phyloP scores from a whole-genome alignment of 2,113 vertebrate genomes.

The Edolisoma coerulescens region DNA sequence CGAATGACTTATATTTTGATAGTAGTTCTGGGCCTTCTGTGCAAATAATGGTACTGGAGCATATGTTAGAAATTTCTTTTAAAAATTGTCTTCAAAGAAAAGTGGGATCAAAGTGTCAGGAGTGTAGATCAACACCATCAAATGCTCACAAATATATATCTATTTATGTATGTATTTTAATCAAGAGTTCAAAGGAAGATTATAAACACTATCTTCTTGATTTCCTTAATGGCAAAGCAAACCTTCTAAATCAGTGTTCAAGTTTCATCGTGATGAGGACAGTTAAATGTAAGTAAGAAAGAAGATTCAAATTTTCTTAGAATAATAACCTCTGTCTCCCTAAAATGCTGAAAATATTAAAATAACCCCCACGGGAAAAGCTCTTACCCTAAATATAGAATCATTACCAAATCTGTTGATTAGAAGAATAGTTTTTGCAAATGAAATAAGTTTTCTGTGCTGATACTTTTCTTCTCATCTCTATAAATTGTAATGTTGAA shows the following conservation, averaged over 20 bases:
- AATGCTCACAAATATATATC: constrained; percentile 19
- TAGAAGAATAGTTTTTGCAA: background rate
- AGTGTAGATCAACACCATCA: constrained; percentile 49
- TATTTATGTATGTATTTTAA: constrained; percentile 33
- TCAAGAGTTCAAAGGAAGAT: constrained; percentile 60
- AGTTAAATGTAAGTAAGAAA: background rate
- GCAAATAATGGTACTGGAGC: constrained; percentile 48
- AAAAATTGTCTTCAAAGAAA: constrained; percentile 66
- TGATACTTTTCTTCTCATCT: background rate
- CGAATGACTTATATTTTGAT: background rate
- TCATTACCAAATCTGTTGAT: background rate
- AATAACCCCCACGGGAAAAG: background rate
- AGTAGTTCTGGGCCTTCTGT: background rate
- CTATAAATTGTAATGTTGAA: background rate
- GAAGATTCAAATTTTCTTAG: background rate
- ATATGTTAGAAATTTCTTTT: constrained; percentile 38
- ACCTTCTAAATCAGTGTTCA: constrained; percentile 25
- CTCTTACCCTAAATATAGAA: background rate
- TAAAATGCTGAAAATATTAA: background rate
- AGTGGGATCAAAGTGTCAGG: constrained; percentile 52
- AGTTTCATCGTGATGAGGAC: background rate
- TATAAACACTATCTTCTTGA: constrained; percentile 38
- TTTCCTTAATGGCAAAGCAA: constrained; percentile 49
- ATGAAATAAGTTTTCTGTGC: background rate
- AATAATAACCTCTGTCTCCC: background rate